Evolutionary conservation across 2,113 vertebrate genomes (phyloP).

Genomic region (Dolichallabes microphthalmus): DNA sequence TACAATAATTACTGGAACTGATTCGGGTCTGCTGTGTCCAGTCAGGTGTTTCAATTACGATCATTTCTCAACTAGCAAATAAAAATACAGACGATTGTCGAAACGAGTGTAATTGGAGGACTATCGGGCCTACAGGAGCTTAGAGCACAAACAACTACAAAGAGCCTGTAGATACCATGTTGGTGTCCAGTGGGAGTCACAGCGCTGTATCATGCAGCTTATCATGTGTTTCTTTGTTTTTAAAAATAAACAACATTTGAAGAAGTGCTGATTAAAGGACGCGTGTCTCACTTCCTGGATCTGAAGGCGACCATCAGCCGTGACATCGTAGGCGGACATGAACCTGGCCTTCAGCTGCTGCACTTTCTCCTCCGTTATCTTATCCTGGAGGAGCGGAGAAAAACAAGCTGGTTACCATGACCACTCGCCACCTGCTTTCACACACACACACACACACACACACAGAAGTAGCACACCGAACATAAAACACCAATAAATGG

Average conservation of each 20-base stretch:
- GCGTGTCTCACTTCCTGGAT: slow-evolving; percentile 85
- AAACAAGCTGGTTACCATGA: slow-evolving; percentile 37
- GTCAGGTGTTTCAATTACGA: not conserved
- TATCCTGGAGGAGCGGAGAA: slow-evolving; percentile 63
- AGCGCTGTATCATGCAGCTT: too few relatives aligned
- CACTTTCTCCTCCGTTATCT: slow-evolving; percentile 75
- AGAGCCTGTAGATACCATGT: too few relatives aligned
- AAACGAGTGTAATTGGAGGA: not conserved
- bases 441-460: slow-evolving; percentile 24
- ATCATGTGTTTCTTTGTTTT: too few relatives aligned
- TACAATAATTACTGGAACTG: not conserved
- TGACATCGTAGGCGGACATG: slow-evolving; percentile 75
- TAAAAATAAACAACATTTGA: too few relatives aligned
- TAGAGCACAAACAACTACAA: not conserved
- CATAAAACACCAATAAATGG: not conserved
- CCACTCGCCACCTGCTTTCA: slow-evolving; percentile 10
- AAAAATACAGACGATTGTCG: not conserved
- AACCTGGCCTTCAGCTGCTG: slow-evolving; percentile 81
- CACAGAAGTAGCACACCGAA: not conserved
- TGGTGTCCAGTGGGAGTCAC: too few relatives aligned
- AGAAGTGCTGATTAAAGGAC: not conserved
- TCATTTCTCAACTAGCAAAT: not conserved
- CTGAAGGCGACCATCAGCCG: slow-evolving; percentile 78
- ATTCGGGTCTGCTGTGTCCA: not conserved
- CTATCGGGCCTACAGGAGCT: too few relatives aligned